Percentiles rank a stretch among this genome's conserved stretches.
Evolutionary conservation across 2,113 vertebrate genomes (phyloP).

Genomic region (Acrocephalus arundinaceus): DNA sequence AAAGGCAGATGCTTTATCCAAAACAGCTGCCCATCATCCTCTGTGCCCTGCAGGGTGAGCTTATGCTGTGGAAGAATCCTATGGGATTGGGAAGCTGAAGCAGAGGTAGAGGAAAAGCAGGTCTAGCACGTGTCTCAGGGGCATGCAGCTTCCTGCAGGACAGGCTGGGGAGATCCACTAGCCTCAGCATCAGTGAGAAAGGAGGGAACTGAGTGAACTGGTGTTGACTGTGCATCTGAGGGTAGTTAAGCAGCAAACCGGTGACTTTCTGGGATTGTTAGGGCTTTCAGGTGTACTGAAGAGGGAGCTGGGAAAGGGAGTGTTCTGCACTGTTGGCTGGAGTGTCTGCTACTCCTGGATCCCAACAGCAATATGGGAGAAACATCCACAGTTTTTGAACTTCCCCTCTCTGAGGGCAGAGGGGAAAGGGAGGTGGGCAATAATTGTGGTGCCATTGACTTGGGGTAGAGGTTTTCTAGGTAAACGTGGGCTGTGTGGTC

Average conservation of each 20-base stretch:
- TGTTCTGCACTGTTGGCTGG: background rate
- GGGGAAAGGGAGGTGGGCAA: background rate
- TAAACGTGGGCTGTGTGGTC: background rate
- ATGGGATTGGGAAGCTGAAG: background rate
- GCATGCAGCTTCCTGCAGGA: background rate
- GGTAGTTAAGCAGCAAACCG: background rate
- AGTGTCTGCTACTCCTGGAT: background rate
- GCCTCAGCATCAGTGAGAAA: background rate
- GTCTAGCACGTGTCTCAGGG: rapidly evolving
- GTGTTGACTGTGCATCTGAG: background rate
- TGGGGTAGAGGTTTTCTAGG: background rate
- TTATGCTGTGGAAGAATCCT: background rate
- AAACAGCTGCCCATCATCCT: background rate
- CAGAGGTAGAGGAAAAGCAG: background rate
- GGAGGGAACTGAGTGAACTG: background rate
- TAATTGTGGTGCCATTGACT: background rate
- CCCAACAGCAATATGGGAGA: rapidly evolving
- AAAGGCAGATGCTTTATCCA: background rate
- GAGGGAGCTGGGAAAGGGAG: background rate
- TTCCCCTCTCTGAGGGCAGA: background rate
- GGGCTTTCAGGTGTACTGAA: background rate
- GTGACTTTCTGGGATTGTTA: background rate
- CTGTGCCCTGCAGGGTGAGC: background rate
- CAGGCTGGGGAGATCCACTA: background rate
- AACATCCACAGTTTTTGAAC: background rate